These are phyloP conservation scores for Drosophila formosana DNA, from an alignment of 2,888 invertebrate species.

Conservation along the genomic window DNA sequence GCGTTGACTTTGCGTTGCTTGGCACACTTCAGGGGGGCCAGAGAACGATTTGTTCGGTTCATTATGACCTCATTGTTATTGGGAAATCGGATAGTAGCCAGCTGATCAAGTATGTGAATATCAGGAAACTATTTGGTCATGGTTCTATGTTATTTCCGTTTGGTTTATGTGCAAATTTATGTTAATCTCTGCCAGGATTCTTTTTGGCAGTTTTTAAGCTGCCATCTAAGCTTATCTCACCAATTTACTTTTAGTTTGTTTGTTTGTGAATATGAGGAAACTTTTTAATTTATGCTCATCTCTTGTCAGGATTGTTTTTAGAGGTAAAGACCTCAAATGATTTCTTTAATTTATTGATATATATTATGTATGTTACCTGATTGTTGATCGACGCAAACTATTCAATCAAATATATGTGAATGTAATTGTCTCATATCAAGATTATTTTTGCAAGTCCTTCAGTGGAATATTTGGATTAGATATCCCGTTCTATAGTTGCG, in stretches of 20 bases:
- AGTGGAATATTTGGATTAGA: neutral
- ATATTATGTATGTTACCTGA: no score
- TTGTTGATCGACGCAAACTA: no score
- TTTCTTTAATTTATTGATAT: no score
- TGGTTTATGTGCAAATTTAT: no score
- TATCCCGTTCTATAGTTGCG: neutral
- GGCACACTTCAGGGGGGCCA: slow-evolving; percentile 45
- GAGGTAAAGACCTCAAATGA: neutral
- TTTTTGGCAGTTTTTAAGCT: neutral
- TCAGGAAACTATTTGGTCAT: neutral
- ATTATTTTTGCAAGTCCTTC: neutral
- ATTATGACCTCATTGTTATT: slow-evolving; percentile 25
- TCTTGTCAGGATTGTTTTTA: neutral
- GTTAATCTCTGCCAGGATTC: neutral
- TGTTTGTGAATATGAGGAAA: neutral
- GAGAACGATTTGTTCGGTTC: slow-evolving; percentile 32
- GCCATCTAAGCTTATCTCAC: no score
- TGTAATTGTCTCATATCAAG: neutral
- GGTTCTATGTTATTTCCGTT: no score
- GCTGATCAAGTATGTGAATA: neutral
- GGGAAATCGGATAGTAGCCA: neutral
- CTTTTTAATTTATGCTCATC: no score
- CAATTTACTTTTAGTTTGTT: no score
- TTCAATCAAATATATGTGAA: no score
- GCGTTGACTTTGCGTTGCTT: slow-evolving; percentile 17